Evolutionary conservation across 2,797 vertebrate species (phyloP), one percentile per base, ranked within the genome.

Genomic region (Lindbergichthys nudifrons): DNA sequence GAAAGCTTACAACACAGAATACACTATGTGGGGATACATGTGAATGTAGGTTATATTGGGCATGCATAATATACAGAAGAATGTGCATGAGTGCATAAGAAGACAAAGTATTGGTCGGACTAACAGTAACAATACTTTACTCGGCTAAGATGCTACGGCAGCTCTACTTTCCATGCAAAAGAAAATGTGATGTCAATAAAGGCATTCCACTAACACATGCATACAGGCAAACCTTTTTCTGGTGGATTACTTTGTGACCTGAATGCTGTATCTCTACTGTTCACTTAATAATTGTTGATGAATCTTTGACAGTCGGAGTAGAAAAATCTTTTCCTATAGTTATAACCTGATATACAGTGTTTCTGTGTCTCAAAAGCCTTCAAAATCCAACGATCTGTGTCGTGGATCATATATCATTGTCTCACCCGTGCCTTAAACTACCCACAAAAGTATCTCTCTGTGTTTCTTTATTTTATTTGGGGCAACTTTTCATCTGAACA

Each of bases 31-130:
- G 46, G 8, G 23, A 36, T 36, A 45, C 3, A 30, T 26, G 46
- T 61, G 32, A 62, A 69, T 65, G 45, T 46, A 54, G 16, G 9
- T 3, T 62, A 60, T 68, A 62, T 53, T 70, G 9, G 69, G 18
- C 48, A 59, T 39, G 45, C 26, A 14, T 10, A 9, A 54, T 60
- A 26, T 68, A 54, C 16, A 50, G 30, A 5, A 45, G 45, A 67
- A 57, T 11, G 18, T 26, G 26, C 26, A 26, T 26, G 9, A 67
- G 13, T 48, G 26, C 12, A 39, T 61, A 19, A 26, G 13, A 15
- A 30, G 26, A 41, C 36, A 19, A 0, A 12, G 10, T 70, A 36
- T 43, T 30, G 57, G 23, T 52, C 5, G 18, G 48, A 23, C 15
- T 15, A 7, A 52, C 15, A 10, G 19, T 15, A 42, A 42, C 15